Evolutionary conservation across 2,113 vertebrate species (phyloP).

Genomic region (Heteronetta atricapilla): DNA sequence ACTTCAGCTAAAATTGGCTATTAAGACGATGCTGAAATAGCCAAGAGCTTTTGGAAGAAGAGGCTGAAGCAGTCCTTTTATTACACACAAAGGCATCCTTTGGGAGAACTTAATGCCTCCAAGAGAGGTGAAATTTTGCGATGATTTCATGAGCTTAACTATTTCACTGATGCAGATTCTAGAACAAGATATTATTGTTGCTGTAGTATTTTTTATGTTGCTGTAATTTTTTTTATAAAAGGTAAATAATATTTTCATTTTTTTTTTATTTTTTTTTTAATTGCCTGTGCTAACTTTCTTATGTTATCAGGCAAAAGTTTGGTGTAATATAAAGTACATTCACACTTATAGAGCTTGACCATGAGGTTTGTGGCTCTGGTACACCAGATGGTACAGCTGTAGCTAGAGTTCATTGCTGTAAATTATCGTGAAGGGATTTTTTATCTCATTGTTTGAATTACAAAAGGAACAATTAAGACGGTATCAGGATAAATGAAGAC

Average conservation of each 20-base stretch:
- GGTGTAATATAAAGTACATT: background rate
- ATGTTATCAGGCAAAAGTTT: background rate
- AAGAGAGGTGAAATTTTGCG: background rate
- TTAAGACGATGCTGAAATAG: background rate
- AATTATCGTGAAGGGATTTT: background rate
- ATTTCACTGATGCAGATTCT: background rate
- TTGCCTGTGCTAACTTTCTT: background rate
- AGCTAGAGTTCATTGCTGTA: background rate
- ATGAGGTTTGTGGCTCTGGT: background rate
- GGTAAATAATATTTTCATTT: no score
- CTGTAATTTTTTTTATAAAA: background rate
- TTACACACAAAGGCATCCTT: background rate
- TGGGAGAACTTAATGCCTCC: background rate
- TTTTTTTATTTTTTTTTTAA: no score
- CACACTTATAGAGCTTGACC: background rate
- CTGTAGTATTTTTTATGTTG: background rate
- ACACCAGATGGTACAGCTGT: background rate
- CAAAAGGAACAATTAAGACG: background rate
- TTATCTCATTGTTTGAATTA: background rate
- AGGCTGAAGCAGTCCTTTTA: background rate
- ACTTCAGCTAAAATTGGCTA: background rate
- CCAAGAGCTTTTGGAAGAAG: background rate
- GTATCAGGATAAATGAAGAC: background rate
- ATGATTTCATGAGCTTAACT: background rate
- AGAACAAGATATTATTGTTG: background rate